Conservation (phyloP, 2,888 invertebrate species). For the Amorpha juglandis region DNA sequence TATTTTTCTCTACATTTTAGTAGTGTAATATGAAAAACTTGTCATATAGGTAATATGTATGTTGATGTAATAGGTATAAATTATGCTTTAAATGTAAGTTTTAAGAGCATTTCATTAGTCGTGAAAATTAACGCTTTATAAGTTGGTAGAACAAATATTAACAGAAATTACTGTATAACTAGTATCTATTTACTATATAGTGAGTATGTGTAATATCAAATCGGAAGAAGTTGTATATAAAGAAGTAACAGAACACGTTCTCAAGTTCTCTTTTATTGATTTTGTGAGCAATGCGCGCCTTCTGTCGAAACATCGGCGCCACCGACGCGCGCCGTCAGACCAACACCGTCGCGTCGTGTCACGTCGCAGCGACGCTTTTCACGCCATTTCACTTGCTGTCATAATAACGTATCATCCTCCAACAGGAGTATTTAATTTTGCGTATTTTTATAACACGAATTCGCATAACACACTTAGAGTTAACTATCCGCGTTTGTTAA, state of each 20-base stretch:
- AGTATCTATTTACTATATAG: not conserved
- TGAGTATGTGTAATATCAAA: not conserved
- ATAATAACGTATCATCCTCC: constrained; percentile 59
- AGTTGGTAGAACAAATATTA: too few species aligned
- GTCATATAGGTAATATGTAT: too few species aligned
- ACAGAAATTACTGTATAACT: too few species aligned
- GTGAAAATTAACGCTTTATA: too few species aligned
- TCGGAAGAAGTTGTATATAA: not conserved
- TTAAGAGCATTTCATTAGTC: too few species aligned
- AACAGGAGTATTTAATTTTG: constrained; percentile 74
- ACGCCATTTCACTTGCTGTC: constrained; percentile 51
- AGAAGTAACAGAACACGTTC: too few species aligned
- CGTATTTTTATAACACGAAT: constrained; percentile 60
- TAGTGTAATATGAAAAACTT: too few species aligned
- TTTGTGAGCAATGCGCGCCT: constrained; percentile 41
- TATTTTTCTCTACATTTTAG: too few species aligned
- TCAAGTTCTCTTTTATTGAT: constrained; percentile 38
- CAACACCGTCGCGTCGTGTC: constrained; percentile 38
- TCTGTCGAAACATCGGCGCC: constrained; percentile 32
- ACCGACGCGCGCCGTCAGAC: constrained; percentile 45
- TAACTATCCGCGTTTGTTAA: constrained; percentile 30
- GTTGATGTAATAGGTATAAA: too few species aligned
- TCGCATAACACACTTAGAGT: constrained; percentile 58
- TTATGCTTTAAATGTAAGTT: too few species aligned
- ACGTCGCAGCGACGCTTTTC: constrained; percentile 44